Conservation (phyloP, 2,113 vertebrate genomes). For the Indri indri region DNA sequence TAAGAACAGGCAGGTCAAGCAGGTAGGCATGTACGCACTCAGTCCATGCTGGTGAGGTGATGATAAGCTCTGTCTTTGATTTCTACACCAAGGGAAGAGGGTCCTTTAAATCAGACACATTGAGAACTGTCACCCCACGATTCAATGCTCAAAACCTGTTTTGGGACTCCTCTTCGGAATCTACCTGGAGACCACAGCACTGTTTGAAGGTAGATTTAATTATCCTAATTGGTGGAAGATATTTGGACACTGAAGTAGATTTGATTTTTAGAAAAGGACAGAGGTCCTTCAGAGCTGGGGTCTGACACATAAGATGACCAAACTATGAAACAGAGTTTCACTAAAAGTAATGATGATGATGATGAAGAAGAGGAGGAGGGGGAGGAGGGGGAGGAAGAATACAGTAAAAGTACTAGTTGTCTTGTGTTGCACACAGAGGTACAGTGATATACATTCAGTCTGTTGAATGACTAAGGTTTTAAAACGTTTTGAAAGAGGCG, state of each 20-base stretch:
- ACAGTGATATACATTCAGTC: not conserved
- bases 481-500: not conserved
- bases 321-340: not conserved
- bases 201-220: not conserved
- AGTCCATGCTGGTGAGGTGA: fast-evolving
- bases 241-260: not conserved
- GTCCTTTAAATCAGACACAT: too few relatives aligned
- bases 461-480: not conserved
- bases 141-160: too few relatives aligned
- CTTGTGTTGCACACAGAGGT: not conserved
- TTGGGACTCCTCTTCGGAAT: not conserved
- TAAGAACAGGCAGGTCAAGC: not conserved
- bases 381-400: too few relatives aligned
- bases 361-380: not conserved
- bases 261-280: not conserved
- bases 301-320: not conserved
- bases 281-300: not conserved
- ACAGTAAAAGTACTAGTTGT: not conserved
- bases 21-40: fast-evolving
- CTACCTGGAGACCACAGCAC: not conserved
- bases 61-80: fast-evolving
- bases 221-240: not conserved
- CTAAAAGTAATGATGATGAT: not conserved
- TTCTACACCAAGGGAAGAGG: not conserved
- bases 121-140: fast-evolving